phyloP scores from a whole-genome alignment of 1,140 invertebrate species.

The Thaumetopoea pityocampa region DNA sequence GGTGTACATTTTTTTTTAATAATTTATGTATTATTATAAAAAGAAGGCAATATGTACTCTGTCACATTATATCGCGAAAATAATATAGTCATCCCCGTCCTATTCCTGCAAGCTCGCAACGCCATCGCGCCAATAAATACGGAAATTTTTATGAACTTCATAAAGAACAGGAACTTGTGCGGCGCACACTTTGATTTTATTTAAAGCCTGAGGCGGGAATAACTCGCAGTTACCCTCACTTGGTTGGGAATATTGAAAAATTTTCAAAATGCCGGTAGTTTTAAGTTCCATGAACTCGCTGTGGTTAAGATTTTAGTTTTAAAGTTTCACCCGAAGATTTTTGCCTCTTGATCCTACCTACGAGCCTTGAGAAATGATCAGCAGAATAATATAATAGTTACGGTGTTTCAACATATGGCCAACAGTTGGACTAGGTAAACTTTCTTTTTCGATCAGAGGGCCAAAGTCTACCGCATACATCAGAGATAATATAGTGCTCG shows the following conservation, averaged over 20 bases:
- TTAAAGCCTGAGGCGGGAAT: slow-evolving; percentile 26
- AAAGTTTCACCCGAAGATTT: not conserved
- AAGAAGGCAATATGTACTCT: too few species aligned
- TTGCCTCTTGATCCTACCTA: too few species aligned
- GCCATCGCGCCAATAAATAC: slow-evolving; percentile 8
- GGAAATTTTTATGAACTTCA: slow-evolving; percentile 24
- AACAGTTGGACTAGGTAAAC: slow-evolving; percentile 3
- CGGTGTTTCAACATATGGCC: slow-evolving; percentile 4
- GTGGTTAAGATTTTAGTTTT: not conserved
- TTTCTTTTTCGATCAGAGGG: slow-evolving; percentile 26
- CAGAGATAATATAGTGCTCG: too few species aligned
- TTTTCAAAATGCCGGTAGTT: slow-evolving; percentile 11
- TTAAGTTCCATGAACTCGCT: not conserved
- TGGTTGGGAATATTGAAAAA: slow-evolving; percentile 28
- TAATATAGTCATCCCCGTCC: too few species aligned
- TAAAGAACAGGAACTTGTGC: slow-evolving; percentile 17
- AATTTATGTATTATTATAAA: too few species aligned
- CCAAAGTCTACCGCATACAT: too few species aligned
- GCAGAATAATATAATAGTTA: too few species aligned
- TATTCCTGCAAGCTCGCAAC: too few species aligned
- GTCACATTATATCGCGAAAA: too few species aligned
- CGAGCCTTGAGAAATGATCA: too few species aligned
- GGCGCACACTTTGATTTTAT: slow-evolving; percentile 22
- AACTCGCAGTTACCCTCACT: slow-evolving; percentile 23
- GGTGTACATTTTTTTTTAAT: too few species aligned